These are phyloP conservation scores for Aplodontia rufa DNA, from an alignment of 2,113 vertebrate genomes.

Conservation along the genomic window DNA sequence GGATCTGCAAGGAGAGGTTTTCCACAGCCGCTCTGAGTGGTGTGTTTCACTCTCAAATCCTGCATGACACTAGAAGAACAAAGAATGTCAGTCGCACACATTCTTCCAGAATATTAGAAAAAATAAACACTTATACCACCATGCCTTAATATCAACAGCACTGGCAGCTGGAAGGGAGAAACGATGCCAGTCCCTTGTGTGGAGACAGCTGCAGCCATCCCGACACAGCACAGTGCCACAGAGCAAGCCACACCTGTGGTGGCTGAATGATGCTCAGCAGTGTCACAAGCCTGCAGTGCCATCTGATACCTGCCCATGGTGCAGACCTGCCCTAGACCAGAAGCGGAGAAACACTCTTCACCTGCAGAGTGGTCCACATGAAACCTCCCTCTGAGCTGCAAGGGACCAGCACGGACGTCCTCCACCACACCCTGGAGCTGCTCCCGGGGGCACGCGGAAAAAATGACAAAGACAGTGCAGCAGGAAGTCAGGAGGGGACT, in stretches of 20 bases:
- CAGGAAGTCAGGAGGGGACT: neutral
- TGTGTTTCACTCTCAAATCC: neutral
- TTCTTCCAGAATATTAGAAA: neutral
- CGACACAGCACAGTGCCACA: neutral
- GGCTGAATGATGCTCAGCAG: neutral
- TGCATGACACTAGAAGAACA: neutral
- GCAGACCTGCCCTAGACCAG: neutral
- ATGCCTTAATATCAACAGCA: neutral
- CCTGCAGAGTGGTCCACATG: too few relatives aligned
- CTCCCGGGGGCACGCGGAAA: neutral
- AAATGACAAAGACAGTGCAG: neutral
- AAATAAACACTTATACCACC: neutral
- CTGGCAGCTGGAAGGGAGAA: neutral
- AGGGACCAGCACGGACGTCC: neutral
- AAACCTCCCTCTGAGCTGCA: neutral
- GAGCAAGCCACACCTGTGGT: neutral
- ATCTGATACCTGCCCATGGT: neutral
- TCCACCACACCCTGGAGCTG: neutral
- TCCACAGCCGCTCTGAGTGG: neutral
- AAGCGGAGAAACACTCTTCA: neutral
- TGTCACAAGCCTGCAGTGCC: neutral
- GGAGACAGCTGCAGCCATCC: neutral
- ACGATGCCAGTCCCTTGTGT: neutral
- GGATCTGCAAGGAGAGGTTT: neutral
- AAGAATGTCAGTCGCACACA: neutral